phyloP scores from a whole-genome alignment of 2,113 vertebrate genomes.

The Engraulis encrasicolus region DNA sequence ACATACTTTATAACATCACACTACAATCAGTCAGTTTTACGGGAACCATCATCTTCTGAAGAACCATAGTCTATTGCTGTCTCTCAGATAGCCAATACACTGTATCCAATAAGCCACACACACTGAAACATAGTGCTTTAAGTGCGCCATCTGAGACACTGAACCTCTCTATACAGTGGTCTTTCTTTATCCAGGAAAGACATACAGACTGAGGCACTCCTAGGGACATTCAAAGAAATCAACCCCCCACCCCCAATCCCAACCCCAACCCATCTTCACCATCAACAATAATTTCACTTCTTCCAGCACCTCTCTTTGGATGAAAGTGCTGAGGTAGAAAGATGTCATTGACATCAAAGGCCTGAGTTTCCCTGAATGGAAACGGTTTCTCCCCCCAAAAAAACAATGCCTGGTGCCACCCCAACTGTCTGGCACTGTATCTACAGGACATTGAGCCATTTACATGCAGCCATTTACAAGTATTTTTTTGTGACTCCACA shows the following conservation, averaged over 20 bases:
- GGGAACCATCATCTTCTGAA: too few species aligned
- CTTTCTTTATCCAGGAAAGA: neutral
- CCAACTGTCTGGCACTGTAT: neutral
- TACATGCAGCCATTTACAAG: too few species aligned
- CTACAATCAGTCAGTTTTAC: neutral
- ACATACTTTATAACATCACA: neutral
- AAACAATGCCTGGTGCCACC: neutral
- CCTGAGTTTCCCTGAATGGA: neutral
- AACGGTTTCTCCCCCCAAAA: neutral
- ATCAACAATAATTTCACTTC: neutral
- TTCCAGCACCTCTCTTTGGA: neutral
- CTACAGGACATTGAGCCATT: neutral
- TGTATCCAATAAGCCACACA: too few species aligned
- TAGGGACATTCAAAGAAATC: neutral
- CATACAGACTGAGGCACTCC: neutral
- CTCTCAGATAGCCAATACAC: too few species aligned
- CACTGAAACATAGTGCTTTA: too few species aligned
- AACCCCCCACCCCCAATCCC: too few species aligned
- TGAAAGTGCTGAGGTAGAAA: slow-evolving; percentile 21
- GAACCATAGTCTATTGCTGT: too few species aligned
- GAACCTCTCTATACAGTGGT: too few species aligned
- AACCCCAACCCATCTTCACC: neutral
- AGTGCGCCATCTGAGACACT: too few species aligned
- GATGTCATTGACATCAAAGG: neutral
- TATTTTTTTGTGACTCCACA: too few species aligned